These are phyloP conservation scores for Opisthograptis luteolata DNA, from an alignment of 2,888 invertebrate genomes.

Conservation along the genomic window DNA sequence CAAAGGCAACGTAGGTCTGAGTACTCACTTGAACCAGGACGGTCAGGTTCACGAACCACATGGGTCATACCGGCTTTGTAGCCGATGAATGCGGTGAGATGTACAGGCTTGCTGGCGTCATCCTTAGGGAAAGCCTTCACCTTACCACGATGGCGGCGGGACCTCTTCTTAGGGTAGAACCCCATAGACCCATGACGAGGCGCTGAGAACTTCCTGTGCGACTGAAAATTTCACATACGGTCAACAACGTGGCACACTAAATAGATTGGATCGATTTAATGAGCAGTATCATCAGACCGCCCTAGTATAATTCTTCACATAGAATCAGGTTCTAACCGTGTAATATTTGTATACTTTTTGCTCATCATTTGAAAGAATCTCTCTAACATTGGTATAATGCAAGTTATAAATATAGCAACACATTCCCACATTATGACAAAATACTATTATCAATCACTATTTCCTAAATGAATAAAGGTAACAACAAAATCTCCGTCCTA, in stretches of 20 bases:
- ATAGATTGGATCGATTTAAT: background rate
- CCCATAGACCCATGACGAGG: constrained; percentile 99
- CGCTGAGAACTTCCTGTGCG: constrained; percentile 99
- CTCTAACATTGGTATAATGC: background rate
- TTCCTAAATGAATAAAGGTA: too few species aligned
- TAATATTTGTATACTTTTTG: constrained; percentile 80
- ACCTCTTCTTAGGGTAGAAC: constrained; percentile 99
- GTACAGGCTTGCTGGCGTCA: constrained; percentile 97
- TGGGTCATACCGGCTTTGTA: constrained; percentile 99
- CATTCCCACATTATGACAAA: too few species aligned
- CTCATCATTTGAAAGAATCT: constrained; percentile 84
- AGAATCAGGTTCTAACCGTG: constrained; percentile 88
- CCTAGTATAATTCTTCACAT: constrained; percentile 89
- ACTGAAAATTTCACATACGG: constrained; percentile 85
- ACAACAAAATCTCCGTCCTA: background rate
- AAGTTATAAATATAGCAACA: background rate
- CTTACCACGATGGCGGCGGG: constrained; percentile 98
- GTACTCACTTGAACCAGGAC: constrained; percentile 98
- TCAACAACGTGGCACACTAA: background rate
- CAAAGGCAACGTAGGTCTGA: too few species aligned
- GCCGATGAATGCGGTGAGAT: constrained; percentile 98
- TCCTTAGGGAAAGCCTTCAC: constrained; percentile 99
- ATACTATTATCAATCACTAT: constrained; percentile 7
- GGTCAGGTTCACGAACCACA: constrained; percentile 98
- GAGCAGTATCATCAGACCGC: constrained; percentile 86